Evolutionary conservation across 2,113 vertebrate species (phyloP).

Genomic region (Toxotes jaculatrix): DNA sequence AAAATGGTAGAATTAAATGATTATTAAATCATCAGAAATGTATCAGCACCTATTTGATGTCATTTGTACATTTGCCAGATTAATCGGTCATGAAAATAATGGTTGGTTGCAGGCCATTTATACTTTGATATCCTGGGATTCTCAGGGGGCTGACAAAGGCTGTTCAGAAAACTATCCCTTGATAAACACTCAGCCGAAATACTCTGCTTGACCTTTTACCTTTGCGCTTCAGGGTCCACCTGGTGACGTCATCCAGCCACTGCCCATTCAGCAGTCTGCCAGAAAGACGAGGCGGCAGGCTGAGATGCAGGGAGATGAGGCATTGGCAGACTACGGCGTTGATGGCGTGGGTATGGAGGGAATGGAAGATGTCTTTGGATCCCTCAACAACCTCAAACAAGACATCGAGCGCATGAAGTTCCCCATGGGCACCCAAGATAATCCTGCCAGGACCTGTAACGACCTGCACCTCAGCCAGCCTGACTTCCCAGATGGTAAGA

Average conservation of each 20-base stretch:
- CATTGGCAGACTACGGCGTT: conserved; percentile 86
- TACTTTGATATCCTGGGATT: neutral
- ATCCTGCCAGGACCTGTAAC: conserved; percentile 96
- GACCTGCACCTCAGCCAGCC: conserved; percentile 96
- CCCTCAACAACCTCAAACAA: conserved; percentile 94
- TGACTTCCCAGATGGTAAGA: conserved; percentile 93
- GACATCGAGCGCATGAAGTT: conserved; percentile 98
- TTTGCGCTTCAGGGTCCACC: conserved; percentile 89
- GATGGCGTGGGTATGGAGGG: conserved; percentile 82
- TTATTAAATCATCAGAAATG: neutral
- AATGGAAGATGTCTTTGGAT: conserved; percentile 96
- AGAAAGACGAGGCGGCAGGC: conserved; percentile 91
- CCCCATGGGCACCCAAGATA: conserved; percentile 94
- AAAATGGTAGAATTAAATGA: no score
- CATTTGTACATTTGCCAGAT: neutral
- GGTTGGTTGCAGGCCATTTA: neutral
- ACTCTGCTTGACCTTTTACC: conserved; percentile 1
- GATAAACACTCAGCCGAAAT: neutral
- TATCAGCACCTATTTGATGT: neutral
- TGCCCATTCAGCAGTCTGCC: conserved; percentile 90
- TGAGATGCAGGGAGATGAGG: conserved; percentile 88
- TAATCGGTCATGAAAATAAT: neutral
- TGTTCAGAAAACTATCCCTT: neutral
- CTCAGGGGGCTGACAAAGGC: neutral
- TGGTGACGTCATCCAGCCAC: conserved; percentile 94